Percentiles rank a stretch among this genome's conserved stretches.
Conservation (phyloP, 1,140 invertebrate species). For the Conus ventricosus region DNA sequence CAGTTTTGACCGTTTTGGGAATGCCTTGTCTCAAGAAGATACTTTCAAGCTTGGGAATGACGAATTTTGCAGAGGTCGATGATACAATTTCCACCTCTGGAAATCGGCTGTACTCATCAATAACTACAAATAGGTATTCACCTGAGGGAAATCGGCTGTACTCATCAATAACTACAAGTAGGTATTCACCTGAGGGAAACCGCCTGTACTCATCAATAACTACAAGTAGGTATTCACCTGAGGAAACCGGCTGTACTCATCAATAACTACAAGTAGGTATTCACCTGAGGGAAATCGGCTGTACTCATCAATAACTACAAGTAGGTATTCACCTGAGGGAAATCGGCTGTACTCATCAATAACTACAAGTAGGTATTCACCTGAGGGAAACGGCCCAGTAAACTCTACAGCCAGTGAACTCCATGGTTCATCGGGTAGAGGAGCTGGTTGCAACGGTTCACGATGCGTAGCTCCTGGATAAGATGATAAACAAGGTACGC, state of each 20-base stretch:
- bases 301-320: conserved; percentile 12
- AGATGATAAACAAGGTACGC: conserved; percentile 57
- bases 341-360: conserved; percentile 55
- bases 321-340: conserved; percentile 46
- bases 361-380: conserved; percentile 54
- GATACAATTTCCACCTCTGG: conserved; percentile 54
- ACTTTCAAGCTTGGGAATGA: conserved; percentile 47
- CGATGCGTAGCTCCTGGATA: conserved; percentile 23
- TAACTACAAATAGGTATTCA: too few relatives aligned
- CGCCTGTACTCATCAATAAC: too few relatives aligned
- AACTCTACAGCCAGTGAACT: conserved; percentile 53
- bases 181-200: too few relatives aligned
- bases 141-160: too few relatives aligned
- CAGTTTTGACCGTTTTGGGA: conserved; percentile 1
- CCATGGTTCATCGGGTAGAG: conserved; percentile 55
- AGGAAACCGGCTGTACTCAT: too few relatives aligned
- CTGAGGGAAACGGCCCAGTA: conserved; percentile 52
- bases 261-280: too few relatives aligned
- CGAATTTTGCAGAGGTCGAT: conserved; percentile 46
- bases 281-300: too few relatives aligned
- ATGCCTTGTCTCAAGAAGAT: not conserved
- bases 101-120: conserved; percentile 42
- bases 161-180: too few relatives aligned
- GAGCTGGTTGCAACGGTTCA: conserved; percentile 57
- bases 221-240: too few relatives aligned